These are phyloP conservation scores for Xenopus tropicalis DNA, from an alignment of 2,113 vertebrate genomes.

Conservation along the genomic window DNA sequence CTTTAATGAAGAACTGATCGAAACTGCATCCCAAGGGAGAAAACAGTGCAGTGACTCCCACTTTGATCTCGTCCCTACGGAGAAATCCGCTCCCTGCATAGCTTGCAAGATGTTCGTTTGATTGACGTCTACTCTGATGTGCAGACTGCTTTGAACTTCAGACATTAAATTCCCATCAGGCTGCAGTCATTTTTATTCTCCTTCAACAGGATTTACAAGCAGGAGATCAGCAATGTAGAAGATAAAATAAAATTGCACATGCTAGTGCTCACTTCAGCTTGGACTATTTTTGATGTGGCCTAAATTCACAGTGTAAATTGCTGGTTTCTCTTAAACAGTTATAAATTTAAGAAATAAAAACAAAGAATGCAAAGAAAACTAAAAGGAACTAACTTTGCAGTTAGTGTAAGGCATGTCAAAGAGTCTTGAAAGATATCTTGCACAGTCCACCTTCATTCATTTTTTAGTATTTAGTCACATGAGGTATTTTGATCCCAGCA, in stretches of 20 bases:
- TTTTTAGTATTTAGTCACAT: no score
- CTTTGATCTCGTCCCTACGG: slow-evolving; percentile 79
- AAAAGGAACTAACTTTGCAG: no score
- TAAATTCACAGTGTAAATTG: slow-evolving; percentile 70
- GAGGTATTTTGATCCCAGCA: no score
- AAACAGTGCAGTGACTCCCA: slow-evolving; percentile 69
- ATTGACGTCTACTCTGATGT: slow-evolving; percentile 92
- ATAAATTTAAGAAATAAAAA: slow-evolving; percentile 47
- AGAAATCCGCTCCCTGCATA: slow-evolving; percentile 62
- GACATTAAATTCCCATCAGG: slow-evolving; percentile 86
- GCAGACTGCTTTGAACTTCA: slow-evolving; percentile 87
- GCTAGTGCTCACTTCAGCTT: slow-evolving; percentile 63
- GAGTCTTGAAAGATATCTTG: no score
- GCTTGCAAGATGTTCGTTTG: slow-evolving; percentile 70
- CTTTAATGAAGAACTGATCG: slow-evolving; percentile 76
- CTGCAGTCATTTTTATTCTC: slow-evolving; percentile 86
- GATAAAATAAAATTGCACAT: slow-evolving; percentile 87
- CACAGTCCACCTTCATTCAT: no score
- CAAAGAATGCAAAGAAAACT: slow-evolving; percentile 15
- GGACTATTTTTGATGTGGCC: slow-evolving; percentile 65
- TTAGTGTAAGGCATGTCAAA: no score
- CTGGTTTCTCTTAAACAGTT: slow-evolving; percentile 56
- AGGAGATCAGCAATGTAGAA: slow-evolving; percentile 74
- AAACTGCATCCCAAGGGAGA: slow-evolving; percentile 72
- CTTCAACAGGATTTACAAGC: slow-evolving; percentile 88